These are phyloP conservation scores for Pardalotus punctatus DNA, from an alignment of 2,113 vertebrate genomes.

Conservation along the genomic window DNA sequence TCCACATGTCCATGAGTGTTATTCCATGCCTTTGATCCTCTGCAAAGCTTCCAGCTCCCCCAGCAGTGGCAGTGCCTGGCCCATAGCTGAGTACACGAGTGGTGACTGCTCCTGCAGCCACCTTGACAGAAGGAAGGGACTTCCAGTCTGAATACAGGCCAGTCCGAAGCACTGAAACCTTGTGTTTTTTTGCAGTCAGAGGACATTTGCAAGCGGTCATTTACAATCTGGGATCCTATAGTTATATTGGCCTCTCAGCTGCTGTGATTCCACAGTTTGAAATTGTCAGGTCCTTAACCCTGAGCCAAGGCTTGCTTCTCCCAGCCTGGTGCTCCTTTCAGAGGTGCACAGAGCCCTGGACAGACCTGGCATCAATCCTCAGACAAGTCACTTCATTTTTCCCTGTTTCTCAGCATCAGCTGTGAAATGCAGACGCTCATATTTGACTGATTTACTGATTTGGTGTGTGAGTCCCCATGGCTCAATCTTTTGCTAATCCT, in stretches of 20 bases:
- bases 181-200: neutral
- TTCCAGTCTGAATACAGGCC: neutral
- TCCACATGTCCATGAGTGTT: neutral
- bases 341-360: neutral
- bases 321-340: neutral
- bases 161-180: neutral
- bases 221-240: neutral
- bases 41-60: neutral
- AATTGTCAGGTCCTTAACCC: neutral
- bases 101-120: neutral
- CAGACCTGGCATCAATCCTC: neutral
- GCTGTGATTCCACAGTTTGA: neutral
- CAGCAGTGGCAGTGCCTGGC: neutral
- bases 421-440: neutral
- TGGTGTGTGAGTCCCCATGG: neutral
- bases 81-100: fast-evolving
- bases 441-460: neutral
- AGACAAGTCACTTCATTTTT: neutral
- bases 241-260: neutral
- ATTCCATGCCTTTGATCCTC: neutral
- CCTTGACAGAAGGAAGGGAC: neutral
- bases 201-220: neutral
- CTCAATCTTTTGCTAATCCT: neutral
- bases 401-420: neutral
- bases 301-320: neutral